phyloP scores from a whole-genome alignment of 2,797 vertebrate species.

The Gallinago nigripennis region DNA sequence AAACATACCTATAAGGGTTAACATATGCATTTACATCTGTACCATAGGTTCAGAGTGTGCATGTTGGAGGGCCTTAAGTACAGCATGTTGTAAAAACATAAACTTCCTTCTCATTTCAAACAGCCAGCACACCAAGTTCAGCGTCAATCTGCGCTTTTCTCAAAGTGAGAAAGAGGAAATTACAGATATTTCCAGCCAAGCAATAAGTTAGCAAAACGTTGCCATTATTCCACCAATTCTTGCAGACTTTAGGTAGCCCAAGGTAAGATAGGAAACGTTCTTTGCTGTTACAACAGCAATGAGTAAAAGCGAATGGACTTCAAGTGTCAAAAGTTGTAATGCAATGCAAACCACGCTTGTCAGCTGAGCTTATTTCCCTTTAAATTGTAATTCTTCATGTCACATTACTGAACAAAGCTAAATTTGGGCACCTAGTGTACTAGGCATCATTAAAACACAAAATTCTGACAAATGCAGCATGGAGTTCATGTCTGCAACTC shows the following conservation, averaged over 20 bases:
- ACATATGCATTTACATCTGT: neutral
- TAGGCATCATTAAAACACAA: neutral
- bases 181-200: neutral
- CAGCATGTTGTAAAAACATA: neutral
- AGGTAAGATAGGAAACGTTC: neutral
- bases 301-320: neutral
- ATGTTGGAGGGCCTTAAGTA: neutral
- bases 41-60: neutral
- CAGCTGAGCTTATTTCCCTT: neutral
- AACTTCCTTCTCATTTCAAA: neutral
- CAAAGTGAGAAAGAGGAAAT: neutral
- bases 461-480: neutral
- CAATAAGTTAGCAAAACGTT: neutral
- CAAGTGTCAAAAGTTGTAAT: neutral
- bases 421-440: neutral
- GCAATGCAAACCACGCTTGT: fast-evolving
- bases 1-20: slow-evolving; percentile 38
- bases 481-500: neutral
- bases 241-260: neutral
- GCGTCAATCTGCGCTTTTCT: neutral
- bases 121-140: neutral
- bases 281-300: neutral
- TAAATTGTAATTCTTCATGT: neutral
- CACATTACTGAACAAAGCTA: neutral
- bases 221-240: neutral